These are phyloP conservation scores for Mesitornis unicolor DNA, from an alignment of 2,113 vertebrate species.

Conservation along the genomic window DNA sequence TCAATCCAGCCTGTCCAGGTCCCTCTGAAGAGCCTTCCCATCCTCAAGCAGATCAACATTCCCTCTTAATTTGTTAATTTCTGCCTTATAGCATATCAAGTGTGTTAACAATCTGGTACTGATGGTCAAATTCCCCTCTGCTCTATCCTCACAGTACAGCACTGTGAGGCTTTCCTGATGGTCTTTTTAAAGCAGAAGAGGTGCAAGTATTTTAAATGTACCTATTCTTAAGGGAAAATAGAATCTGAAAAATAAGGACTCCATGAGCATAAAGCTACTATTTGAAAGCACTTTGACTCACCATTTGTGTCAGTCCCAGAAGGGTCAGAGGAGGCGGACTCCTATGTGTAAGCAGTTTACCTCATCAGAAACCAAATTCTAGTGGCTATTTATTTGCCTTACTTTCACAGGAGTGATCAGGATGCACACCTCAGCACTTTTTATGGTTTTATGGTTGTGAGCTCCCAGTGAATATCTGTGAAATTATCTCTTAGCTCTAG, in stretches of 20 bases:
- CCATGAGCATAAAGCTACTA: not conserved
- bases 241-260: not conserved
- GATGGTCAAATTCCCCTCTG: not conserved
- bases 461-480: not conserved
- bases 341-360: not conserved
- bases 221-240: not conserved
- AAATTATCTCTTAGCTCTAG: not conserved
- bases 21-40: no score
- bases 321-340: not conserved
- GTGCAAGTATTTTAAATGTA: not conserved
- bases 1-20: no score
- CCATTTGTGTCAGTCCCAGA: not conserved
- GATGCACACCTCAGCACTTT: not conserved
- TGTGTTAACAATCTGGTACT: not conserved
- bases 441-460: not conserved
- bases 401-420: not conserved
- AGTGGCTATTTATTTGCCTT: not conserved
- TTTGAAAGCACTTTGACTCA: constrained; percentile 6
- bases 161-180: not conserved
- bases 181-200: not conserved
- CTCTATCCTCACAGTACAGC: not conserved
- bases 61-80: no score
- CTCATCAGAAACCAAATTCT: not conserved
- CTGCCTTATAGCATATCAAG: not conserved
- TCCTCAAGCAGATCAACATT: no score